phyloP scores from a whole-genome alignment of 2,888 invertebrate species.

The Drosophila algonquin region DNA sequence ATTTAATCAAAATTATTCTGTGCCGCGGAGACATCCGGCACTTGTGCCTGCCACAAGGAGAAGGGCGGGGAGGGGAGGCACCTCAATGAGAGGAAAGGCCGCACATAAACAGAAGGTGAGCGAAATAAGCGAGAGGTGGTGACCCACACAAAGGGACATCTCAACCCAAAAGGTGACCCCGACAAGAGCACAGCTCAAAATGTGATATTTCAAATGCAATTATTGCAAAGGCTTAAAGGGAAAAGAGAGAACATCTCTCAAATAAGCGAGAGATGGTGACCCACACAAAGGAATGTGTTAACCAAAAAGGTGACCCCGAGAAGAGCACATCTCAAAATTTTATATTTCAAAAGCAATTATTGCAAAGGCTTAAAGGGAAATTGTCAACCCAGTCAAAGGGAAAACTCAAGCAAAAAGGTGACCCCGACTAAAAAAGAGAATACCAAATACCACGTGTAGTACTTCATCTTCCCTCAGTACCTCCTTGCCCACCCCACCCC shows the following conservation, averaged over 20 bases:
- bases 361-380: too few species aligned
- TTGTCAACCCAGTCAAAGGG: not conserved
- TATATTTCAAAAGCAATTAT: not conserved
- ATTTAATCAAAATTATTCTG: slow-evolving; percentile 66
- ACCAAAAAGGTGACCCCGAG: too few species aligned
- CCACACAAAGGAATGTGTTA: too few species aligned
- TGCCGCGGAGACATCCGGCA: slow-evolving; percentile 36
- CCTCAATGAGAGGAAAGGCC: too few species aligned
- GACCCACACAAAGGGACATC: too few species aligned
- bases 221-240: too few species aligned
- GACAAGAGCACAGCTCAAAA: not conserved
- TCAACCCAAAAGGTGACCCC: too few species aligned
- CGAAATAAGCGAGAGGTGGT: too few species aligned
- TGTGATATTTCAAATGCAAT: not conserved
- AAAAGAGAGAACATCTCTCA: too few species aligned
- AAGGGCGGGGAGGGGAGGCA: too few species aligned
- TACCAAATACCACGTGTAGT: not conserved
- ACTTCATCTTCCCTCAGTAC: not conserved
- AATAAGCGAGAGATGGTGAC: too few species aligned
- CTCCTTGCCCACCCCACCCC: slow-evolving; percentile 10
- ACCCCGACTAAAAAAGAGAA: not conserved
- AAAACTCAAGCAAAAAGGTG: not conserved
- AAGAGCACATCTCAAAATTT: not conserved
- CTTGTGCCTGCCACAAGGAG: slow-evolving; percentile 35
- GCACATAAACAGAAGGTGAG: too few species aligned